Percentiles rank a stretch among this genome's conserved stretches.
phyloP scores from a whole-genome alignment of 2,113 vertebrate species.

The Trochalopteron elliotii region DNA sequence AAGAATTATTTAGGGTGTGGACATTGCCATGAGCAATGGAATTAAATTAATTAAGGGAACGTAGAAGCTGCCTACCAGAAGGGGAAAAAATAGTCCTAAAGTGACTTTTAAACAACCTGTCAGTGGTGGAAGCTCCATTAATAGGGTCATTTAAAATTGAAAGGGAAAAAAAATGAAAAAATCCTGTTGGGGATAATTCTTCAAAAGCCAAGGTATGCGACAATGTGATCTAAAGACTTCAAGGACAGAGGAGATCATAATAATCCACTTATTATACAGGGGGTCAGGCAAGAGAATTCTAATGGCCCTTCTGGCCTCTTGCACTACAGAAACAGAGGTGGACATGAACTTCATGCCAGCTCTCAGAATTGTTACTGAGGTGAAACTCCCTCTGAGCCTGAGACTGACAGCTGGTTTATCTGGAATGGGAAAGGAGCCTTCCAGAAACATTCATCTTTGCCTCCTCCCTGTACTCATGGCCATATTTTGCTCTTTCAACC shows the following conservation, averaged over 20 bases:
- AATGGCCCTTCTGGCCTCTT: neutral
- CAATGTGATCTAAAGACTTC: constrained; percentile 8
- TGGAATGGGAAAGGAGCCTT: neutral
- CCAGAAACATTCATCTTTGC: neutral
- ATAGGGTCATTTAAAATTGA: constrained; percentile 54
- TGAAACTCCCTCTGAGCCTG: neutral
- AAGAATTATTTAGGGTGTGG: constrained; percentile 60
- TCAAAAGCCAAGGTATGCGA: neutral
- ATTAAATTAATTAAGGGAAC: constrained; percentile 40
- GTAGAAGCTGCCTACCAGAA: neutral
- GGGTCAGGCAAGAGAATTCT: neutral
- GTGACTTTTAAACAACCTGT: constrained; percentile 22
- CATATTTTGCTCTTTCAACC: neutral
- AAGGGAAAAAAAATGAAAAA: constrained; percentile 20
- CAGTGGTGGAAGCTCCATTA: constrained; percentile 40
- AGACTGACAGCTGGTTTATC: neutral
- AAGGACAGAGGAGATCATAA: constrained; percentile 21
- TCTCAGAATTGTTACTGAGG: neutral
- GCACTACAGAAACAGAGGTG: neutral
- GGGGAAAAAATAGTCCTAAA: neutral
- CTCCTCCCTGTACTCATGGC: neutral
- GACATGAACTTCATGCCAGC: neutral
- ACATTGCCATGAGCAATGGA: constrained; percentile 8
- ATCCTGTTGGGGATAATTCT: constrained; percentile 57
- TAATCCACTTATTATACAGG: neutral